These are phyloP conservation scores for Chionomys nivalis DNA, from an alignment of 2,113 vertebrate species.

Conservation along the genomic window DNA sequence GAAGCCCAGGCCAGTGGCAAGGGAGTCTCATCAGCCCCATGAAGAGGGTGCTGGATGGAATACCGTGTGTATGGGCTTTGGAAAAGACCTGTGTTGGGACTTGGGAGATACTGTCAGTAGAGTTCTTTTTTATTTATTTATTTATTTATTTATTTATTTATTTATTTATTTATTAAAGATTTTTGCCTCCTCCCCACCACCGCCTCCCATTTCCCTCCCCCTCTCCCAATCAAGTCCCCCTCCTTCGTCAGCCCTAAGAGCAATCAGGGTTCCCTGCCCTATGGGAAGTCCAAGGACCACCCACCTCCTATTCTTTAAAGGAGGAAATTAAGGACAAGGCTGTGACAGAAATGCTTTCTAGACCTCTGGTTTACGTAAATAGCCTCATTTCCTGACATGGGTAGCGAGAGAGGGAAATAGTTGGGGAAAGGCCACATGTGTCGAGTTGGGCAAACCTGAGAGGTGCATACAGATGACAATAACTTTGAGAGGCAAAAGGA, in stretches of 20 bases:
- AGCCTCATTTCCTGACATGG: not conserved
- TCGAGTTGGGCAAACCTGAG: not conserved
- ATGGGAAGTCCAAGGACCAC: too few species aligned
- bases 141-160: too few species aligned
- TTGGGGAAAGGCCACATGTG: not conserved
- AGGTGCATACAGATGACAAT: not conserved
- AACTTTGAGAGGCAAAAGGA: not conserved
- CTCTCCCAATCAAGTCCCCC: too few species aligned
- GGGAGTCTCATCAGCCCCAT: too few species aligned
- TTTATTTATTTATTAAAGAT: too few species aligned
- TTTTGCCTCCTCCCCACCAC: too few species aligned
- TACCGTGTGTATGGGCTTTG: not conserved
- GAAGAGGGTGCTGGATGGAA: not conserved
- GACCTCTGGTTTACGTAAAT: not conserved
- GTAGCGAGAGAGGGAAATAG: not conserved
- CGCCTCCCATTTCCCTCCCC: too few species aligned
- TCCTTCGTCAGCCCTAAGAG: too few species aligned
- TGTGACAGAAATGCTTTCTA: not conserved
- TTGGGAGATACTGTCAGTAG: not conserved
- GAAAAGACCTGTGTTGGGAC: not conserved
- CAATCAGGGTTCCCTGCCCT: too few species aligned
- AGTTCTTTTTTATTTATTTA: too few species aligned
- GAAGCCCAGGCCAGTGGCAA: rapidly evolving
- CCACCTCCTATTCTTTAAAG: too few species aligned
- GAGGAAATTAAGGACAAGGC: not conserved